These are phyloP conservation scores for Maconellicoccus hirsutus DNA, from an alignment of 1,140 invertebrate genomes.

Conservation along the genomic window DNA sequence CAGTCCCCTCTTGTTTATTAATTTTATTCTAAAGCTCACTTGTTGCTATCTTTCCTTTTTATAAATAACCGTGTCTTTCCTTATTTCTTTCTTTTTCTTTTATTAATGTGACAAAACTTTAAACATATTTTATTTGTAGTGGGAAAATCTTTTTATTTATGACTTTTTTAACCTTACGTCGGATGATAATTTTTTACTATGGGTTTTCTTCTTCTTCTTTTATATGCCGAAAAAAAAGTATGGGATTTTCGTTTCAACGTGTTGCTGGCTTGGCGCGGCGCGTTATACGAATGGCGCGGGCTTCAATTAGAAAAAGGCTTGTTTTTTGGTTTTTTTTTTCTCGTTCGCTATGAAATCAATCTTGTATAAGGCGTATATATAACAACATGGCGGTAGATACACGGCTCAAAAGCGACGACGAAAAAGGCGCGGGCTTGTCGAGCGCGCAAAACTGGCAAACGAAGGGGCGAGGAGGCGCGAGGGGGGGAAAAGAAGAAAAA, in stretches of 20 bases:
- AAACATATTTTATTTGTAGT: conserved; percentile 16
- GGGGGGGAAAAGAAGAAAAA: conserved; percentile 9
- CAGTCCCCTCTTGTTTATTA: conserved; percentile 21
- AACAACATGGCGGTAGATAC: too few relatives aligned
- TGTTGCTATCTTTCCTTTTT: conserved; percentile 22
- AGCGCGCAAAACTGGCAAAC: too few relatives aligned
- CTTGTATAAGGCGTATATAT: too few relatives aligned
- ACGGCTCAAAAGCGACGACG: too few relatives aligned
- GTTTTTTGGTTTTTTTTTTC: too few relatives aligned
- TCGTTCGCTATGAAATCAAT: too few relatives aligned
- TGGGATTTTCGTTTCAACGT: neutral
- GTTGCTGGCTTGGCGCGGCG: neutral
- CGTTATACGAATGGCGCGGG: too few relatives aligned
- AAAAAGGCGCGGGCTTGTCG: too few relatives aligned
- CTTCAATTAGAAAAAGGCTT: too few relatives aligned
- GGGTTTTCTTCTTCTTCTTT: neutral
- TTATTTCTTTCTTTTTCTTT: conserved; percentile 20
- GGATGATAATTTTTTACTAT: conserved; percentile 13
- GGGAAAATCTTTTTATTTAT: conserved; percentile 18
- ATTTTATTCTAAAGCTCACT: conserved; percentile 22
- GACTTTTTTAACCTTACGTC: conserved; percentile 13
- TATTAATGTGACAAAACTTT: conserved; percentile 20
- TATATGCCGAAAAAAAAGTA: neutral
- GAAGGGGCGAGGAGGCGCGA: too few relatives aligned
- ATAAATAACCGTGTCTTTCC: conserved; percentile 21